Percentiles rank a stretch among this genome's conserved stretches.
phyloP scores from a whole-genome alignment of 2,888 invertebrate genomes.

The Panzeria rudis region DNA sequence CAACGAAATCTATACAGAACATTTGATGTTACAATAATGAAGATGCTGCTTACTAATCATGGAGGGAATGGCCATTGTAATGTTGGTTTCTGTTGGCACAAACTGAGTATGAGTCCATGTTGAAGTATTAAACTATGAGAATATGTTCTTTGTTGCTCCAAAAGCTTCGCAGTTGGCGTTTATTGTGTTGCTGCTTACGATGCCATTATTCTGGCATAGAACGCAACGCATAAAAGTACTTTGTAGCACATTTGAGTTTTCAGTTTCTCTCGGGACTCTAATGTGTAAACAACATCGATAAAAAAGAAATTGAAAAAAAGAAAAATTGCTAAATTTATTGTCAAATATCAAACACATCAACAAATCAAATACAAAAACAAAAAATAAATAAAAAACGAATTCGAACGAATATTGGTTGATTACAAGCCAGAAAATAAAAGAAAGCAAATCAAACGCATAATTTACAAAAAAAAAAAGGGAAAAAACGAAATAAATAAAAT shows the following conservation, averaged over 20 bases:
- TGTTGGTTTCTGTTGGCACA: slow-evolving; percentile 6
- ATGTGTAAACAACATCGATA: slow-evolving; percentile 78
- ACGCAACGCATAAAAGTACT: slow-evolving; percentile 80
- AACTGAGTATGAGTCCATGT: slow-evolving; percentile 34
- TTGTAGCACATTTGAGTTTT: slow-evolving; percentile 80
- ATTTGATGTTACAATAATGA: neutral
- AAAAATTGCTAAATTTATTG: slow-evolving; percentile 53
- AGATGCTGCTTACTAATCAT: slow-evolving; percentile 17
- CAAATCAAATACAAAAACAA: slow-evolving; percentile 57
- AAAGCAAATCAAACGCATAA: slow-evolving; percentile 54
- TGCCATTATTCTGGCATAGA: slow-evolving; percentile 52
- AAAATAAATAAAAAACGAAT: slow-evolving; percentile 41
- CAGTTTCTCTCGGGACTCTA: slow-evolving; percentile 83
- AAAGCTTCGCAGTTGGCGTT: slow-evolving; percentile 63
- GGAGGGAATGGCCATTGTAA: neutral
- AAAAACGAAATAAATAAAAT: slow-evolving; percentile 37
- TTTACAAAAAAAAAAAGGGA: slow-evolving; percentile 9
- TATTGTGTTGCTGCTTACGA: slow-evolving; percentile 49
- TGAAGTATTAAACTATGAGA: slow-evolving; percentile 36
- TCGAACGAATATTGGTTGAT: slow-evolving; percentile 58
- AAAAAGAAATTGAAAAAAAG: slow-evolving; percentile 72
- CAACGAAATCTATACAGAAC: neutral
- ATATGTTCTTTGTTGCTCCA: slow-evolving; percentile 61
- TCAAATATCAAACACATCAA: slow-evolving; percentile 43
- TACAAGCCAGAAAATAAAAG: slow-evolving; percentile 40